Evolutionary conservation across 2,888 invertebrate genomes (phyloP).

Genomic region (Acanthosepion pharaonis): DNA sequence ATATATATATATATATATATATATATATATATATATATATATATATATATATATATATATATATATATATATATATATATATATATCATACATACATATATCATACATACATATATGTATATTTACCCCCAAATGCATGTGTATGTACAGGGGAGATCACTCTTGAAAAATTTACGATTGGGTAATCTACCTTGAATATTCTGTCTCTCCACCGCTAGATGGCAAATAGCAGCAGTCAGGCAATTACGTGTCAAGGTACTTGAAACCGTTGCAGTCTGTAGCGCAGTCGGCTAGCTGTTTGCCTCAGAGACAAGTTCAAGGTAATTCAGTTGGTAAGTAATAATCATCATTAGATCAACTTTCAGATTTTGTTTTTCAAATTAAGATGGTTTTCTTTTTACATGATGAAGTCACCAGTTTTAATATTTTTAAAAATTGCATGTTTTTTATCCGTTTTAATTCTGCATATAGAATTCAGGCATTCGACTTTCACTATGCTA

Average conservation of each 20-base stretch:
- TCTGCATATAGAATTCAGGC: neutral
- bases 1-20: too few species aligned
- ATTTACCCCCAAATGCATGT: too few species aligned
- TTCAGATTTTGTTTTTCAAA: neutral
- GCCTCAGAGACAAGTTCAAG: neutral
- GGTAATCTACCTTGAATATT: neutral
- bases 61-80: too few species aligned
- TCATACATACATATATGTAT: too few species aligned
- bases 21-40: too few species aligned
- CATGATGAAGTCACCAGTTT: too few species aligned
- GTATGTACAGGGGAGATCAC: neutral
- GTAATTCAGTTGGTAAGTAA: neutral
- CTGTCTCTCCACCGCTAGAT: neutral
- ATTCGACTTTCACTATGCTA: neutral
- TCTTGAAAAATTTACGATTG: neutral
- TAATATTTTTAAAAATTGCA: too few species aligned
- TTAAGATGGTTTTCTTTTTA: neutral
- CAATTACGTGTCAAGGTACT: neutral
- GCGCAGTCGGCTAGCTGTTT: neutral
- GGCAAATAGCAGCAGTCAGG: neutral
- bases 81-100: too few species aligned
- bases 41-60: too few species aligned
- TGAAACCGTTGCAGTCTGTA: neutral
- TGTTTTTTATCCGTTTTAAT: neutral
- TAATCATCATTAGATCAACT: neutral